Evolutionary conservation across 2,797 vertebrate species (phyloP).

Genomic region (Hirundo rustica): DNA sequence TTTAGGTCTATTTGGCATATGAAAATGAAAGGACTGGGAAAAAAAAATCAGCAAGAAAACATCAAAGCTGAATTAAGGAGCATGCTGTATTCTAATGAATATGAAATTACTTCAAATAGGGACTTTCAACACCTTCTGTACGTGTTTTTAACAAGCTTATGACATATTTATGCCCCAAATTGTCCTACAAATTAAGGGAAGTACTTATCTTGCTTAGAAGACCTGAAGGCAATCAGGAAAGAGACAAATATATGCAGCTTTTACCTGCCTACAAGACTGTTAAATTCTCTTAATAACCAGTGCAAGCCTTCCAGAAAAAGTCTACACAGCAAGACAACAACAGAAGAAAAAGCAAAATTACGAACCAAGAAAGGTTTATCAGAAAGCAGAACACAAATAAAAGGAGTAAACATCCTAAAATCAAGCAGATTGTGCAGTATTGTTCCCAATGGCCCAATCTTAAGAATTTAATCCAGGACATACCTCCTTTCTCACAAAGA

Average conservation of each 20-base stretch:
- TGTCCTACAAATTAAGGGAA: not conserved
- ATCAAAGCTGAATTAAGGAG: constrained; percentile 24
- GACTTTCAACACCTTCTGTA: not conserved
- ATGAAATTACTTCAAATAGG: not conserved
- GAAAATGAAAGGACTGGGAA: constrained; percentile 59
- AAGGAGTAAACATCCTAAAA: constrained; percentile 43
- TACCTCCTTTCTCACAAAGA: not conserved
- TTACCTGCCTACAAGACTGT: not conserved
- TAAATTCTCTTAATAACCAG: not conserved
- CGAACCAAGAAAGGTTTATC: constrained; percentile 9
- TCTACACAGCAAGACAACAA: not conserved
- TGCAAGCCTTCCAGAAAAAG: not conserved
- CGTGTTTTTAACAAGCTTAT: not conserved
- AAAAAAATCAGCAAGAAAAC: constrained; percentile 38
- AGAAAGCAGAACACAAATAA: not conserved
- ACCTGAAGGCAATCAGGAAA: not conserved
- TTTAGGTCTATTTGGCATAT: constrained; percentile 37
- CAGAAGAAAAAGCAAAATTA: not conserved
- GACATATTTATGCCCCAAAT: not conserved
- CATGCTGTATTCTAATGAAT: not conserved
- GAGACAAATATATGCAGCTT: not conserved
- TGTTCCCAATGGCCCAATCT: constrained; percentile 42
- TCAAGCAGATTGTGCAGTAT: not conserved
- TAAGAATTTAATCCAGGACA: constrained; percentile 49
- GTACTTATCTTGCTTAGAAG: not conserved